phyloP scores from a whole-genome alignment of 1,140 invertebrate species.

The Camponotus vicinus region DNA sequence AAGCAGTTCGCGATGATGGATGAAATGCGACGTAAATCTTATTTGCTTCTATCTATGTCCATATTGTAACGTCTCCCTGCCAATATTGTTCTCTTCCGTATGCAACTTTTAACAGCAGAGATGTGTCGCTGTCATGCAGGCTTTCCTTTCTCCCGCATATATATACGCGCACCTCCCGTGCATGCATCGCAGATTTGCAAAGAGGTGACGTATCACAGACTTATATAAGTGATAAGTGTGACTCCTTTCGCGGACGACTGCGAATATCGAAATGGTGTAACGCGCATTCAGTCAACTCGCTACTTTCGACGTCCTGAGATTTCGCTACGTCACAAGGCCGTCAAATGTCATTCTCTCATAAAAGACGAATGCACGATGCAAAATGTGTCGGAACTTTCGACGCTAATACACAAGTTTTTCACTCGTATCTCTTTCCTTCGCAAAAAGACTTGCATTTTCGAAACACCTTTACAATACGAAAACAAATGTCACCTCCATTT shows the following conservation, averaged over 20 bases:
- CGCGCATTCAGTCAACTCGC: slow-evolving; percentile 9
- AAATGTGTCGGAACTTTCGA: not conserved
- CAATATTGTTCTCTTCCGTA: slow-evolving; percentile 44
- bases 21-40: slow-evolving; percentile 49
- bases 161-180: not conserved
- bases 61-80: slow-evolving; percentile 9
- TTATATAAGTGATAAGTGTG: slow-evolving; percentile 53
- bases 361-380: not conserved
- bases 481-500: not conserved
- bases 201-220: not conserved
- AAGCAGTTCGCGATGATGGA: slow-evolving; percentile 23
- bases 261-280: slow-evolving; percentile 48
- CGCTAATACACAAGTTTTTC: not conserved
- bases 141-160: slow-evolving; percentile 30
- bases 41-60: slow-evolving; percentile 50
- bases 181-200: slow-evolving; percentile 23
- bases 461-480: not conserved
- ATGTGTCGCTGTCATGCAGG: slow-evolving; percentile 50
- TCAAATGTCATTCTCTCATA: not conserved
- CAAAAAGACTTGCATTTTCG: slow-evolving; percentile 28
- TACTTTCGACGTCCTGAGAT: not conserved
- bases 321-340: not conserved
- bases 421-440: not conserved
- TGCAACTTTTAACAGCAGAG: slow-evolving; percentile 65
- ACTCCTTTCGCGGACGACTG: not conserved